Percentiles rank a stretch among this genome's conserved stretches.
phyloP scores from a whole-genome alignment of 1,140 invertebrate species.

The Drosophila gunungcola region DNA sequence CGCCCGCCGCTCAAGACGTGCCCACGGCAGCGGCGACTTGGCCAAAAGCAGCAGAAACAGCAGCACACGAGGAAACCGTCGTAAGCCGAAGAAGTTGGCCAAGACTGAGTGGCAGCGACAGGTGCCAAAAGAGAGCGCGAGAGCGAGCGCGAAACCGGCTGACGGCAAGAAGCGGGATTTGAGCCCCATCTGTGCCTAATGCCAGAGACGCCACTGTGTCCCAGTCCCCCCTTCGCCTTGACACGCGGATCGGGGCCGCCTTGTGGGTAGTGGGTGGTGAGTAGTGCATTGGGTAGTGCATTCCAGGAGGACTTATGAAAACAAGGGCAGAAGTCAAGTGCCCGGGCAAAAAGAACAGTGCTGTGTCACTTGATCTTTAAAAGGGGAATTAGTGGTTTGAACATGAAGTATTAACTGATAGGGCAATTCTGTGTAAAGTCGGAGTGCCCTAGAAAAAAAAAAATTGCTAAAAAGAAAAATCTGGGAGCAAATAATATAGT shows the following conservation, averaged over 20 bases:
- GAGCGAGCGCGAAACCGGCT: constrained; percentile 21
- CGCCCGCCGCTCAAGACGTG: constrained; percentile 59
- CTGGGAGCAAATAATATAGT: no score
- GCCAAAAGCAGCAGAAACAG: constrained; percentile 17
- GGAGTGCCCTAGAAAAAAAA: no score
- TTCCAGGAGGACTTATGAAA: constrained; percentile 20
- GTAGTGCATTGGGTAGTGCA: constrained; percentile 10
- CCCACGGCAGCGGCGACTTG: constrained; percentile 31
- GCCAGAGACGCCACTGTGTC: constrained; percentile 44
- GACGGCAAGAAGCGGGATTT: constrained; percentile 1
- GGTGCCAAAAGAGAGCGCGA: constrained; percentile 50
- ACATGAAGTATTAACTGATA: neutral
- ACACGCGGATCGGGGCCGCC: constrained; percentile 38
- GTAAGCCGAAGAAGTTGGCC: constrained; percentile 66
- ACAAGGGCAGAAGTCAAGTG: constrained; percentile 19
- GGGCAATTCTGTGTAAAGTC: no score
- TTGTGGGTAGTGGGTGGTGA: constrained; percentile 22
- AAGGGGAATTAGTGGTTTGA: neutral
- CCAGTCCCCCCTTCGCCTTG: constrained; percentile 17
- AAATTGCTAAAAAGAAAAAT: no score
- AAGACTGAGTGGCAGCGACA: constrained; percentile 66
- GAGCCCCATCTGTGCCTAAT: constrained; percentile 24
- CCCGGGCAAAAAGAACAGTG: neutral
- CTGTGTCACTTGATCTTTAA: constrained; percentile 11
- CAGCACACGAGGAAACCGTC: neutral